Evolutionary conservation across 2,888 invertebrate species (phyloP).

Genomic region (Bombyx huttoni): DNA sequence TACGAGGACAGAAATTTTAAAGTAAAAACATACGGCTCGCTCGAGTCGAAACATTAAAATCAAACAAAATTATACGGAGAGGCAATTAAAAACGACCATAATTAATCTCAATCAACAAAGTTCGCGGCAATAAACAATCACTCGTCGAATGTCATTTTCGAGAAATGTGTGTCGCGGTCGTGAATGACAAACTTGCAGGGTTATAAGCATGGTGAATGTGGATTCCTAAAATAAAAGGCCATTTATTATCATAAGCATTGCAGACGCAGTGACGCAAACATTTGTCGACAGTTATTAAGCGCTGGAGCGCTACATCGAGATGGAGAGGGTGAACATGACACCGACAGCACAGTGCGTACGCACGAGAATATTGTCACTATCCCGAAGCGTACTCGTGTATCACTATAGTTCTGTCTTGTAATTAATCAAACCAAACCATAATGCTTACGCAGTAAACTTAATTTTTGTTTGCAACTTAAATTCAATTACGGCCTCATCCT

Average conservation of each 20-base stretch:
- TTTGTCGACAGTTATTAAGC: conserved; percentile 68
- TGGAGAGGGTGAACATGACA: conserved; percentile 29
- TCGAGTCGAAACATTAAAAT: conserved; percentile 1
- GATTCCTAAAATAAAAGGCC: conserved; percentile 65
- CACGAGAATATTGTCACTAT: conserved; percentile 36
- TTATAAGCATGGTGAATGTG: conserved; percentile 55
- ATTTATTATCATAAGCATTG: conserved; percentile 62
- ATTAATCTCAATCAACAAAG: conserved; percentile 28
- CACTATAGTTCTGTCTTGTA: neutral
- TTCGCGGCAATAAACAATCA: conserved; percentile 28
- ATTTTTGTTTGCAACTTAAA: neutral
- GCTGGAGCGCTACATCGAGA: conserved; percentile 51
- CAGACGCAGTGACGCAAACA: conserved; percentile 60
- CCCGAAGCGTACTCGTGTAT: conserved; percentile 8
- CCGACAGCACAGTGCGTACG: conserved; percentile 8
- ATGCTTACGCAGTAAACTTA: conserved; percentile 38
- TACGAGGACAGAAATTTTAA: neutral
- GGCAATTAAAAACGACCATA: conserved; percentile 13
- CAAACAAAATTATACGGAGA: conserved; percentile 4
- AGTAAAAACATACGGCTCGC: neutral
- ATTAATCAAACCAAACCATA: conserved; percentile 20
- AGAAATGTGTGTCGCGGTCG: conserved; percentile 44
- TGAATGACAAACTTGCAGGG: conserved; percentile 44
- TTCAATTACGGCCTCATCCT: neutral
- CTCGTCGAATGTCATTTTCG: conserved; percentile 43